Evolutionary conservation across 2,113 vertebrate genomes (phyloP), one percentile per base, ranked within the genome.

Genomic region (Excalfactoria chinensis): DNA sequence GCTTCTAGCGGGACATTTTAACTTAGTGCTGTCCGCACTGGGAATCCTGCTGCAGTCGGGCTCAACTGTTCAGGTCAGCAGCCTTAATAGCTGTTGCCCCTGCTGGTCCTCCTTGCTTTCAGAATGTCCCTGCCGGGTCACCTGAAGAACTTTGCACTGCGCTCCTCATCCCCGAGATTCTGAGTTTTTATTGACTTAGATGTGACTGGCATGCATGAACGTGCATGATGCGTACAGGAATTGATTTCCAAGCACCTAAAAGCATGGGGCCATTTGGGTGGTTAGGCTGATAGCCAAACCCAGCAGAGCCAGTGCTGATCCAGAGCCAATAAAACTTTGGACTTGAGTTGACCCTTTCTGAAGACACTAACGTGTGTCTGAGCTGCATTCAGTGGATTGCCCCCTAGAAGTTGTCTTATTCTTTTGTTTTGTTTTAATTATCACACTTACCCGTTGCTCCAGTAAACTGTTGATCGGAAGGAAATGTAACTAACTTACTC

Each of bases 141-240:
- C n/a, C 25, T 32, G 43, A 75, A 23, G 44, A 59, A 63, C 63
- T 87, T 72, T 48, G 48, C 35, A 32, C 53, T 6, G 9, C 60
- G 7, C 48, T 93, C 20, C 49, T 89, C 2, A 0, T 51, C 25
- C 37, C 30, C 80, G 71, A 87, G 32, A 32, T 84, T 85, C 21
- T 43, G 41, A 73, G 28, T 8, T 19, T 88, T 67, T 71, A 41
- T 34, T 87, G 71, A 44, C 67, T 82, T 30, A 13, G 58, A 51
- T 51, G 11, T 12, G 37, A 1, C 32, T 56, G 67, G 55, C 41
- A 4, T 1, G 75, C 44, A 2, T 48, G 20, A 40, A 11, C 3
- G 9, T 78, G 26, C 30, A 3, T n/a, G 26, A 37, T 35, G 30
- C 51, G 30, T 32, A 35, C 10, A n/a, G 26, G 0, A 0, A 64